A percentile compares a stretch with the other conserved stretches of the same genome.
Conservation (phyloP, 1,140 invertebrate genomes). For the Propsilocerus akamusi region DNA sequence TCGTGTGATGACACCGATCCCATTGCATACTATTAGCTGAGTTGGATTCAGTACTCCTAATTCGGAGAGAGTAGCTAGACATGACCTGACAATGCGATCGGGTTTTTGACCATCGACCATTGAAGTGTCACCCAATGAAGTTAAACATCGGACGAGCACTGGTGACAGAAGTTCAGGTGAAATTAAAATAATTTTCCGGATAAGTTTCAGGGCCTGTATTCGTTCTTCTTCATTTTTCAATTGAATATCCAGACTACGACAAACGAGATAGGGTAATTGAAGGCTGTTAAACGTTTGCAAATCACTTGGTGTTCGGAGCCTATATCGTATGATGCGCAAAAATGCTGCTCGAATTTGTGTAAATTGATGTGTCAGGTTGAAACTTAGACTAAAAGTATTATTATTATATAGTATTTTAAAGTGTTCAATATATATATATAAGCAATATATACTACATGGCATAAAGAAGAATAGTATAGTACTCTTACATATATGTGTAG, state of each 20-base stretch:
- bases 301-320: constrained; percentile 57
- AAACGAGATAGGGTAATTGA: constrained; percentile 61
- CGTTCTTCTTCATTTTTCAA: constrained; percentile 73
- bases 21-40: constrained; percentile 63
- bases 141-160: constrained; percentile 47
- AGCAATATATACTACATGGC: no score
- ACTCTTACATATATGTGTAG: no score
- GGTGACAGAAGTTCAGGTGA: constrained; percentile 23
- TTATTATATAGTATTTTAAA: no score
- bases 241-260: constrained; percentile 62
- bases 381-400: constrained; percentile 61
- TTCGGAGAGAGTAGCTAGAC: constrained; percentile 71
- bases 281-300: constrained; percentile 57
- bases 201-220: constrained; percentile 71
- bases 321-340: constrained; percentile 65
- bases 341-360: constrained; percentile 77
- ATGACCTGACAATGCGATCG: constrained; percentile 60
- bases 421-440: no score
- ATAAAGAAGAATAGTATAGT: no score
- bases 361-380: constrained; percentile 68
- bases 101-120: constrained; percentile 35
- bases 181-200: constrained; percentile 21
- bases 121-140: constrained; percentile 64
- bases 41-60: constrained; percentile 67
- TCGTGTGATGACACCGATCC: constrained; percentile 60